Evolutionary conservation across 35 echinoderm and acorn worm species (phyloP).

Genomic region (Patiria miniata): DNA sequence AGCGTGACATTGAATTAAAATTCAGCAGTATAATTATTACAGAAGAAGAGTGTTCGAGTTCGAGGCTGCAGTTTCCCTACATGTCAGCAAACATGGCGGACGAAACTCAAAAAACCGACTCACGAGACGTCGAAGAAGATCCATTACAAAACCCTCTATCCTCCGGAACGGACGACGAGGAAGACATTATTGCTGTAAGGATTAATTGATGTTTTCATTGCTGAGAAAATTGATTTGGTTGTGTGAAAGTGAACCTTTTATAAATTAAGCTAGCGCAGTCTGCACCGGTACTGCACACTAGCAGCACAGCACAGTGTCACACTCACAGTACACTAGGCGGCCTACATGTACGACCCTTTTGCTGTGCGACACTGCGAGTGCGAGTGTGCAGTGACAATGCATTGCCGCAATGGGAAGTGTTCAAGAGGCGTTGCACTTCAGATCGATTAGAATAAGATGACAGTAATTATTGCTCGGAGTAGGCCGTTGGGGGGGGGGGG

Average conservation of each 20-base stretch:
- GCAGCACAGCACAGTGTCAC: too few species aligned
- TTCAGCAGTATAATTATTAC: too few species aligned
- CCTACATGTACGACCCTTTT: too few species aligned
- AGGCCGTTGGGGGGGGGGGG: too few species aligned
- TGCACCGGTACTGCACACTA: neutral
- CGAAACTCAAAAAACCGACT: neutral
- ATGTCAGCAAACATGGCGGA: constrained; percentile 28
- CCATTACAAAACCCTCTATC: constrained; percentile 9
- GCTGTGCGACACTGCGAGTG: too few species aligned
- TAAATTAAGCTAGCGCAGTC: neutral
- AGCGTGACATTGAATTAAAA: too few species aligned
- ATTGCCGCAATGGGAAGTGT: too few species aligned
- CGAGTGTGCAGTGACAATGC: too few species aligned
- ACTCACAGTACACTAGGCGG: too few species aligned
- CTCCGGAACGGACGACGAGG: constrained; percentile 25
- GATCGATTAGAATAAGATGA: too few species aligned
- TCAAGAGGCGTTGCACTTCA: too few species aligned
- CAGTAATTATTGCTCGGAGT: too few species aligned
- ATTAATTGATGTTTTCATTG: neutral
- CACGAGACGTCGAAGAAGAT: neutral
- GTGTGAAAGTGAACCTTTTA: neutral
- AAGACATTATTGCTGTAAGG: constrained; percentile 40
- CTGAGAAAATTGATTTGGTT: neutral
- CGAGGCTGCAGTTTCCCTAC: neutral
- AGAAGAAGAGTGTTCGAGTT: neutral